phyloP scores from a whole-genome alignment of 2,888 invertebrate genomes.

The Protula sp. region DNA sequence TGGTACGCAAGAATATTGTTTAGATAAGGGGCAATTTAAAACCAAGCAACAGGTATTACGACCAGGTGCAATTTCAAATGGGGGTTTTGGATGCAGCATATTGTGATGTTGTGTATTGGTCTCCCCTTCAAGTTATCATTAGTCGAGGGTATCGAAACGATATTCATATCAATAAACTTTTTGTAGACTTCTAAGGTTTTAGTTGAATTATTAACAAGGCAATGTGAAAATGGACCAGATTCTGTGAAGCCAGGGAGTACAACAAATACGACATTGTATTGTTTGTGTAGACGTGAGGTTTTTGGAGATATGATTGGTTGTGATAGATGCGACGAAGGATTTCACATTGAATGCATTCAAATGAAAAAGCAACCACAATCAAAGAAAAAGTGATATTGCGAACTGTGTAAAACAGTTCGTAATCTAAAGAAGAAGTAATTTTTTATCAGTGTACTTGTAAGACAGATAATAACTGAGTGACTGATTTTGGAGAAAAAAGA shows the following conservation, averaged over 20 bases:
- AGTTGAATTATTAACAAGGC: neutral
- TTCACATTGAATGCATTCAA: too few relatives aligned
- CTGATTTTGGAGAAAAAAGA: too few relatives aligned
- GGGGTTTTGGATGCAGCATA: neutral
- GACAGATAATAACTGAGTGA: too few relatives aligned
- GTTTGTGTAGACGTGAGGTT: neutral
- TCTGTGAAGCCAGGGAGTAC: neutral
- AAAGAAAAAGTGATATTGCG: too few relatives aligned
- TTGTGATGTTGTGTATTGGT: neutral
- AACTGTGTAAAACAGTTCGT: too few relatives aligned
- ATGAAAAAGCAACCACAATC: too few relatives aligned
- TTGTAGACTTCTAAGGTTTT: neutral
- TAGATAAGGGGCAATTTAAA: too few relatives aligned
- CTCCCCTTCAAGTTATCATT: neutral
- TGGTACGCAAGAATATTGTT: too few relatives aligned
- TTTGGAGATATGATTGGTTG: neutral
- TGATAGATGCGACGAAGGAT: too few relatives aligned
- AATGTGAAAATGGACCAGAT: neutral
- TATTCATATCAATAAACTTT: neutral
- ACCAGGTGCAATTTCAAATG: neutral
- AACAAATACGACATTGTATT: neutral
- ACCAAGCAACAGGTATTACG: neutral
- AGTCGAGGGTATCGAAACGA: neutral
- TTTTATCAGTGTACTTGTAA: too few relatives aligned
- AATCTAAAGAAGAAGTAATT: too few relatives aligned